Percentiles rank a stretch among this genome's conserved stretches.
These are phyloP conservation scores for Chionomys nivalis DNA, from an alignment of 2,113 vertebrate species.

Conservation along the genomic window DNA sequence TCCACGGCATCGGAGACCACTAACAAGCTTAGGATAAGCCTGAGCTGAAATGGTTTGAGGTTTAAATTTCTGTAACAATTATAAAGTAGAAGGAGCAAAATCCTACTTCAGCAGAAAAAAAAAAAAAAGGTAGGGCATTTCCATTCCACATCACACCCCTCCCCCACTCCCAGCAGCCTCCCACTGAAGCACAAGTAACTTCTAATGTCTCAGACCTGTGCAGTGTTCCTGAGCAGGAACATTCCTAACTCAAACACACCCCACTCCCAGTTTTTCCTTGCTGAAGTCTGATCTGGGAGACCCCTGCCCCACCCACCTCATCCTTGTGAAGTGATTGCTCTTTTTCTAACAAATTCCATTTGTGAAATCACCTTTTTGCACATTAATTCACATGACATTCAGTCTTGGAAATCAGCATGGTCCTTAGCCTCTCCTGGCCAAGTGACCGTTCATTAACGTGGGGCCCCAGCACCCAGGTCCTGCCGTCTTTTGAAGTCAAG, in stretches of 20 bases:
- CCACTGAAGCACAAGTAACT: conserved; percentile 83
- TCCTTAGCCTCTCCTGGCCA: conserved; percentile 56
- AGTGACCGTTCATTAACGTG: conserved; percentile 51
- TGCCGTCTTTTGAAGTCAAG: conserved; percentile 41
- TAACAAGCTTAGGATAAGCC: conserved; percentile 99
- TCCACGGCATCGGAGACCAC: conserved; percentile 96
- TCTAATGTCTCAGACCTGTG: conserved; percentile 82
- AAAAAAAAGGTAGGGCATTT: conserved; percentile 86
- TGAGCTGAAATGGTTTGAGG: conserved; percentile 98
- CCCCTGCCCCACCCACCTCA: not conserved
- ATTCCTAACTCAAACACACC: conserved; percentile 84
- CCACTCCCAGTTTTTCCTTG: conserved; percentile 75
- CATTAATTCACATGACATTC: conserved; percentile 74
- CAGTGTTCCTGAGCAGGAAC: conserved; percentile 84
- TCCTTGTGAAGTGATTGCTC: conserved; percentile 81
- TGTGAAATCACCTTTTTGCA: conserved; percentile 79
- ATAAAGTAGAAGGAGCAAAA: conserved; percentile 95
- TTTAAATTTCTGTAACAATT: conserved; percentile 99
- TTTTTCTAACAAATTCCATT: conserved; percentile 84
- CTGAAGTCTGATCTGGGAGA: conserved; percentile 63
- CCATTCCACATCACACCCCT: conserved; percentile 82
- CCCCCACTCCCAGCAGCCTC: conserved; percentile 64
- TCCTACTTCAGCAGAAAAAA: conserved; percentile 98
- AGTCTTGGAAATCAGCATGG: conserved; percentile 69
- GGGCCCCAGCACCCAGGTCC: conserved; percentile 69